phyloP scores from a whole-genome alignment of 2,888 invertebrate genomes.

The Sarcophaga subvicina region DNA sequence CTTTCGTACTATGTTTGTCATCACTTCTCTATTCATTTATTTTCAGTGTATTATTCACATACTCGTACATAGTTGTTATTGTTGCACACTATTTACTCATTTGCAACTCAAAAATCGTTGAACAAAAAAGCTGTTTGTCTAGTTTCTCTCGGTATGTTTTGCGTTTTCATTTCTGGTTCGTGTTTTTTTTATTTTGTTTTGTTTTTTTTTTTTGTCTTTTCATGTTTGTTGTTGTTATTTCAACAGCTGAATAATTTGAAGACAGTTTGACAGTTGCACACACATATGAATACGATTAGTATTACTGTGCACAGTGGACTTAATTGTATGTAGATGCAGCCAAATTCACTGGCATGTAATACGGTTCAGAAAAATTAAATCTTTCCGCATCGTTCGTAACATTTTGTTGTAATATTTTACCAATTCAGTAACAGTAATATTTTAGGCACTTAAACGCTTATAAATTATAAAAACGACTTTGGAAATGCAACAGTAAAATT shows the following conservation, averaged over 20 bases:
- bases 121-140: conserved; percentile 65
- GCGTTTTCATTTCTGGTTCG: conserved; percentile 66
- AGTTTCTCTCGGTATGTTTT: conserved; percentile 62
- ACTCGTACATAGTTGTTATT: conserved; percentile 49
- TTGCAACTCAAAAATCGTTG: conserved; percentile 66
- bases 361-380: no score
- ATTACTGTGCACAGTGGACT: conserved; percentile 34
- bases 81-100: conserved; percentile 63
- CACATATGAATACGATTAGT: conserved; percentile 34
- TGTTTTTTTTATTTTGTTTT: neutral
- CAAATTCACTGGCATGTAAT: no score
- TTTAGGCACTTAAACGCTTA: no score
- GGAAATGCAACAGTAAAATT: no score
- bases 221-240: conserved; percentile 49
- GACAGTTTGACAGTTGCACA: conserved; percentile 68
- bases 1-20: neutral
- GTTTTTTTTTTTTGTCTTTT: neutral
- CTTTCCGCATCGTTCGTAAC: no score
- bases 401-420: no score
- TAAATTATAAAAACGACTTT: no score
- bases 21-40: neutral
- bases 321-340: neutral
- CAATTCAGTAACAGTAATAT: no score
- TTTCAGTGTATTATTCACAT: conserved; percentile 43
- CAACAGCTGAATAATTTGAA: conserved; percentile 53